A percentile compares a stretch with the other conserved stretches of the same genome.
These are phyloP conservation scores for Cervus canadensis DNA, from an alignment of 2,113 vertebrate genomes.

Conservation along the genomic window DNA sequence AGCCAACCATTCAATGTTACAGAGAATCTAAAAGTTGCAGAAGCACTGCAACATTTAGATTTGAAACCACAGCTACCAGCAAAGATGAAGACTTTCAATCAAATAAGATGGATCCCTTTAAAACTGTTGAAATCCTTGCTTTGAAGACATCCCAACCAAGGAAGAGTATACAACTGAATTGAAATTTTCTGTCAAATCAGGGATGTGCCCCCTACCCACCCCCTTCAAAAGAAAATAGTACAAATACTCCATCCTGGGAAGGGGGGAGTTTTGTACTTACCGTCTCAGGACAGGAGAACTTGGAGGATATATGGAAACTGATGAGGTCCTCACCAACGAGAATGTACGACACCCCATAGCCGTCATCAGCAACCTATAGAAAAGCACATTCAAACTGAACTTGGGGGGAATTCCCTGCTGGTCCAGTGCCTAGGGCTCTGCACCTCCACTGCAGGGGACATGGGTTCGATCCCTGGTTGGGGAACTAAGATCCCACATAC, in stretches of 20 bases:
- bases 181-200: background rate
- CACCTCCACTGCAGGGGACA: background rate
- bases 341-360: slow-evolving; percentile 97
- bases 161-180: rapidly evolving
- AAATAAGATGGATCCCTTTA: background rate
- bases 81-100: background rate
- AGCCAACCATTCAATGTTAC: background rate
- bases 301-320: slow-evolving; percentile 97
- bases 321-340: slow-evolving; percentile 91
- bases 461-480: background rate
- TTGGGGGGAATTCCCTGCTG: background rate
- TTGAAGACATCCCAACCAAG: background rate
- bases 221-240: background rate
- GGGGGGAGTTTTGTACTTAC: slow-evolving; percentile 78
- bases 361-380: slow-evolving; percentile 94
- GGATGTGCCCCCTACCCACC: background rate
- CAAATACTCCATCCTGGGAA: background rate
- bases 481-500: background rate
- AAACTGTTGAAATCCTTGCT: background rate
- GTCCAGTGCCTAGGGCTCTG: background rate
- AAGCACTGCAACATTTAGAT: background rate
- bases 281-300: slow-evolving; percentile 92
- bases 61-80: background rate
- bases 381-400: rapidly evolving
- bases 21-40: too few relatives aligned